These are phyloP conservation scores for Manacus vitellinus DNA, from an alignment of 2,113 vertebrate genomes.

Conservation along the genomic window DNA sequence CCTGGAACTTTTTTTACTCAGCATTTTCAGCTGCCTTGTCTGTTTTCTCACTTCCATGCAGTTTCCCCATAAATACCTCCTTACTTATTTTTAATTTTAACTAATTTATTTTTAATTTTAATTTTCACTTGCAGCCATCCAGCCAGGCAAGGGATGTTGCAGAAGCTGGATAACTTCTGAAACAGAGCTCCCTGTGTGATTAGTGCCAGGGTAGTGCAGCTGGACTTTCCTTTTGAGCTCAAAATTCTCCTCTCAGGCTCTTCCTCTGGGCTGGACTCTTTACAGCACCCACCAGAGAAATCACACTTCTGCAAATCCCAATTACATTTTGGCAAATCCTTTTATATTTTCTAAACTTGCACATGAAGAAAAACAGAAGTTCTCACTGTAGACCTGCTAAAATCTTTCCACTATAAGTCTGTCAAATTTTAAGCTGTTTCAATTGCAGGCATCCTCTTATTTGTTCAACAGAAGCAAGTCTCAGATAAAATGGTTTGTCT, in stretches of 20 bases:
- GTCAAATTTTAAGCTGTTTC: neutral
- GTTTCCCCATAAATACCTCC: neutral
- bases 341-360: neutral
- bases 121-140: neutral
- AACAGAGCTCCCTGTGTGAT: neutral
- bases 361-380: neutral
- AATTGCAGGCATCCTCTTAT: neutral
- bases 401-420: neutral
- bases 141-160: neutral
- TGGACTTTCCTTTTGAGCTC: neutral
- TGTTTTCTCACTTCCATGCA: fast-evolving
- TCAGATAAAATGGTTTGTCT: neutral
- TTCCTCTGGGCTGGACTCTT: neutral
- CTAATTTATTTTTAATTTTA: neutral
- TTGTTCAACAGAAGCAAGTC: neutral
- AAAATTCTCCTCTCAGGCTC: neutral
- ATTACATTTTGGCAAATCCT: neutral
- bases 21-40: neutral
- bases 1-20: neutral
- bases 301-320: neutral
- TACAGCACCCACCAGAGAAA: neutral
- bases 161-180: neutral
- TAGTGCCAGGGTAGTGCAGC: neutral
- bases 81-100: neutral
- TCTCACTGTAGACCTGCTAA: neutral